Percentiles rank a stretch among this genome's conserved stretches.
phyloP scores from a whole-genome alignment of 1,140 invertebrate species.

The Drosophila pachea region DNA sequence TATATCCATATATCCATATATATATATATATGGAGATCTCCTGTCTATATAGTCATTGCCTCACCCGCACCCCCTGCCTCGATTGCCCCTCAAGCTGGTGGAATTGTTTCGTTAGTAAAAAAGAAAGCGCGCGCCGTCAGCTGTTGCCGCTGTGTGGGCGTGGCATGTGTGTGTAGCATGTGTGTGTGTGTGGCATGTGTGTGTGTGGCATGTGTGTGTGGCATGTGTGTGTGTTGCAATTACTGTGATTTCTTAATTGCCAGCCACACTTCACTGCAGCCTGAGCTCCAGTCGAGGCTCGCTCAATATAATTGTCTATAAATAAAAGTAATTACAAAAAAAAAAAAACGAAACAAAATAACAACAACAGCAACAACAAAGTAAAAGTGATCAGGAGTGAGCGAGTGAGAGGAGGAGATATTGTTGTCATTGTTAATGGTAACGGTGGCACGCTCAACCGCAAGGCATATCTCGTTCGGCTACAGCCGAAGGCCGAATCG shows the following conservation, averaged over 20 bases:
- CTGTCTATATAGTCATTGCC: too few relatives aligned
- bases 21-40: too few relatives aligned
- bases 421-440: slow-evolving; percentile 3
- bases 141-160: slow-evolving; percentile 22
- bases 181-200: too few relatives aligned
- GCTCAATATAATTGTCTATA: slow-evolving; percentile 46
- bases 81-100: too few relatives aligned
- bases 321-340: slow-evolving; percentile 4
- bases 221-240: slow-evolving; percentile 35
- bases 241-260: slow-evolving; percentile 47
- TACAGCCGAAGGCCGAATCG: slow-evolving; percentile 21
- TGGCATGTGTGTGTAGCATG: too few relatives aligned
- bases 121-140: too few relatives aligned
- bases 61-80: too few relatives aligned
- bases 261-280: slow-evolving; percentile 40
- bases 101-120: too few relatives aligned
- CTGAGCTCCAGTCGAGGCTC: slow-evolving; percentile 17
- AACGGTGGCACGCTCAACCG: slow-evolving; percentile 41
- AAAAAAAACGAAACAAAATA: too few relatives aligned
- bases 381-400: slow-evolving; percentile 30
- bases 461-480: slow-evolving; percentile 25
- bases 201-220: too few relatives aligned
- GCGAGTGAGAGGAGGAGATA: not conserved
- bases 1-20: too few relatives aligned
- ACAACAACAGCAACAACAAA: slow-evolving; percentile 24